A percentile compares a stretch with the other conserved stretches of the same genome.
phyloP scores from a whole-genome alignment of 2,888 invertebrate genomes.

The Andrena hattorfiana region DNA sequence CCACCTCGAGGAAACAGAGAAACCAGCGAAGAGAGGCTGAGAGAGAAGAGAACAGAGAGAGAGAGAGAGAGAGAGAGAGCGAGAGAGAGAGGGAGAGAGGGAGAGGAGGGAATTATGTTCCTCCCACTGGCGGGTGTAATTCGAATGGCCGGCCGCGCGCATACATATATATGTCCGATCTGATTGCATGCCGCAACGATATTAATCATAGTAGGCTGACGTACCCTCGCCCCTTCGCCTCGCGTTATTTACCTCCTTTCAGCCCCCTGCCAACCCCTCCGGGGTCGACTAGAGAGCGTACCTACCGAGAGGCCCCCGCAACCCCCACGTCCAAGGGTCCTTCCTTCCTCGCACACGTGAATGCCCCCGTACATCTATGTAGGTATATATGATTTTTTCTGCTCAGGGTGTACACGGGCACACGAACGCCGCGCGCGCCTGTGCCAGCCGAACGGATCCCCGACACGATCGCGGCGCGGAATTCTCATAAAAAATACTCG shows the following conservation, averaged over 20 bases:
- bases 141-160: constrained; percentile 71
- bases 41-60: not conserved
- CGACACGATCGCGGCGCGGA: constrained; percentile 74
- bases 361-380: not conserved
- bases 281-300: constrained; percentile 62
- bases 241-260: constrained; percentile 79
- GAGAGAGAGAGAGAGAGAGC: constrained; percentile 9
- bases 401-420: not conserved
- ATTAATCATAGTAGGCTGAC: constrained; percentile 87
- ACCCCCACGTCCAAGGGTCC: constrained; percentile 47
- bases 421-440: constrained; percentile 2
- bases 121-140: constrained; percentile 66
- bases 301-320: constrained; percentile 61
- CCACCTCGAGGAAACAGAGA: constrained; percentile 44
- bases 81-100: constrained; percentile 9
- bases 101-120: constrained; percentile 43
- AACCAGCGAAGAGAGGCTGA: constrained; percentile 15
- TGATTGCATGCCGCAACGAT: constrained; percentile 86
- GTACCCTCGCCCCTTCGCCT: constrained; percentile 83
- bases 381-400: constrained; percentile 35
- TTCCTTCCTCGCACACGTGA: constrained; percentile 47
- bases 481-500: constrained; percentile 80
- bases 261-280: constrained; percentile 71
- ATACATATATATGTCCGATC: constrained; percentile 80
- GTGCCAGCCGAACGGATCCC: constrained; percentile 46